These are phyloP conservation scores for Rhopalosiphum maidis DNA, from an alignment of 1,140 invertebrate species.

Conservation along the genomic window DNA sequence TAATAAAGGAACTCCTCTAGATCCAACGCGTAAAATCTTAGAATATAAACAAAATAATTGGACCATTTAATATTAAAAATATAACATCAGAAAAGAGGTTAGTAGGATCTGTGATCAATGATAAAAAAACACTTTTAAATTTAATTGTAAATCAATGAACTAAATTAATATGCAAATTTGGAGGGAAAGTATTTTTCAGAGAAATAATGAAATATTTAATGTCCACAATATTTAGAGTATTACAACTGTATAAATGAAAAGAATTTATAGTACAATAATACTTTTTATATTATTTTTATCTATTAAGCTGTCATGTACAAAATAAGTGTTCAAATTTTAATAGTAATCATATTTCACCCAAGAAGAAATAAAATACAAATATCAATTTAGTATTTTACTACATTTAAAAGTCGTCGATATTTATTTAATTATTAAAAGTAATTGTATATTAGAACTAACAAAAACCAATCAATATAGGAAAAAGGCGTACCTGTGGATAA, in stretches of 20 bases:
- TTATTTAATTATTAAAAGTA: not conserved
- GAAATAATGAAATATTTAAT: not conserved
- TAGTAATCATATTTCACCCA: not conserved
- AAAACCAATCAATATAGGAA: conserved; percentile 25
- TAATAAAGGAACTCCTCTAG: too few relatives aligned
- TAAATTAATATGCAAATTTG: not conserved
- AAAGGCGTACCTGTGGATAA: conserved; percentile 42
- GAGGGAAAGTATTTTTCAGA: not conserved
- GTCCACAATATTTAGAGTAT: not conserved
- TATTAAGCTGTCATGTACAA: not conserved
- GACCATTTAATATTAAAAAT: not conserved
- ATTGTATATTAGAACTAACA: not conserved
- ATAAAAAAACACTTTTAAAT: not conserved
- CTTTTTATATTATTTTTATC: not conserved
- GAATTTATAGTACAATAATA: not conserved
- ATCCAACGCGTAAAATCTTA: not conserved
- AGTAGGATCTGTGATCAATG: not conserved
- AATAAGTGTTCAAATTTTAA: not conserved
- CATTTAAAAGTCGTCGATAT: not conserved
- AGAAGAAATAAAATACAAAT: not conserved
- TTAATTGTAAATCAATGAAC: not conserved
- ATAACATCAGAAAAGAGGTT: not conserved
- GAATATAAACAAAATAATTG: not conserved
- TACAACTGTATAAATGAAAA: not conserved
- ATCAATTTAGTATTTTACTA: not conserved